Percentiles rank a stretch among this genome's conserved stretches.
phyloP scores from a whole-genome alignment of 1,140 invertebrate genomes.

The Apis dorsata region DNA sequence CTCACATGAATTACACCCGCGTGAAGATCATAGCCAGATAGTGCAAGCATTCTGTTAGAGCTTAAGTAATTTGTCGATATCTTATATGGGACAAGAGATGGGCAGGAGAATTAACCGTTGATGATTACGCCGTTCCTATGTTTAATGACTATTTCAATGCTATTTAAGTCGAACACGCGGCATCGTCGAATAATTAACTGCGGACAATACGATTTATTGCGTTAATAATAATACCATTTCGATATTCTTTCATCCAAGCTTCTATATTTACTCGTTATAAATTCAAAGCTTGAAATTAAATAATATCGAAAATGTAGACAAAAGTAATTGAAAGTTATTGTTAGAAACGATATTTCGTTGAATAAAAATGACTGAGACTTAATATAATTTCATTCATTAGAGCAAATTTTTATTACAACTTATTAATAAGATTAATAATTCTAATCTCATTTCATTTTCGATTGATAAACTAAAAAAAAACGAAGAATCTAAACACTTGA shows the following conservation, averaged over 20 bases:
- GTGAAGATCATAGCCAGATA: conserved; percentile 37
- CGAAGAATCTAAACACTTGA: too few species aligned
- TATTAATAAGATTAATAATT: too few species aligned
- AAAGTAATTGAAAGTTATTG: too few species aligned
- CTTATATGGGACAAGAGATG: conserved; percentile 10
- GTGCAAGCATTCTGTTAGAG: conserved; percentile 30
- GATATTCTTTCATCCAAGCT: background rate
- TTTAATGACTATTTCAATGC: background rate
- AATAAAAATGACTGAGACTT: too few species aligned
- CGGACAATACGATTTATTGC: background rate
- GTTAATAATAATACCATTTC: background rate
- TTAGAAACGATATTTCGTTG: too few species aligned
- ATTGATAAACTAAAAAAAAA: too few species aligned
- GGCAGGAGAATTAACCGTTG: conserved; percentile 1
- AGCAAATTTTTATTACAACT: too few species aligned
- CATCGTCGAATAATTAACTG: background rate
- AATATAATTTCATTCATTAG: too few species aligned
- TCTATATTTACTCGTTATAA: too few species aligned
- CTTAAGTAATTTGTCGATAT: conserved; percentile 42
- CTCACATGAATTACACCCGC: conserved; percentile 52
- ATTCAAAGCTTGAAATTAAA: too few species aligned
- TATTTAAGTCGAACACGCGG: background rate
- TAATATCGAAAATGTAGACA: too few species aligned
- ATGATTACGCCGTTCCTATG: conserved; percentile 9
- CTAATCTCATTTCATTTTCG: too few species aligned